Base-by-base conservation (phyloP, 2,888 invertebrate species). In the Metopia argyrocephala region DNA sequence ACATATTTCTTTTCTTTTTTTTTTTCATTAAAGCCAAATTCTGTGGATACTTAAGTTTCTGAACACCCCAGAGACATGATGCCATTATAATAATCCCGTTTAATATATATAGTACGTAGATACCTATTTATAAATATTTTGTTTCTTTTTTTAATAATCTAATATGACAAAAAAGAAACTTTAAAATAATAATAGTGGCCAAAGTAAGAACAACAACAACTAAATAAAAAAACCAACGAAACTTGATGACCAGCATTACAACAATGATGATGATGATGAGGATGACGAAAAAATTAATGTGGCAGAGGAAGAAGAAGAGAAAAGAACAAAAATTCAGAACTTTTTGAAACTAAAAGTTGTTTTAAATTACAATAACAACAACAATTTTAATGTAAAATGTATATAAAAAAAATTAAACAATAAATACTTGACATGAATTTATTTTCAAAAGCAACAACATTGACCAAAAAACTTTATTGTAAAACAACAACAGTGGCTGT, bases 381-480 rank as follows among this genome's bases (percentile, higher is more conserved):
- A 31, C 21, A 18, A 4, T 18, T 7, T n/a, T n/a, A n/a, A n/a
- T n/a, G n/a, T n/a, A n/a, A 27, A 25, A 18, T 38, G 31, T 38
- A 31, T 31, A 57, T 31, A 65, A 18, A 45, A 57, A 50, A 23
- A 46, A 65, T 48, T 71, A 3, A 31, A 65, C 31, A 52, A 31
- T 46, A 46, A 28, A 68, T 68, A 76, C 76, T 76, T 79, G 76
- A 79, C 79, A 79, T 79, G 79, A 71, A 76, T 79, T 79, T 50
- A 52, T 62, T 31, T 31, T 12, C 31, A 76, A 68, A 15, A 69
- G 57, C 25, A 23, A 31, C 70, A 79, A 70, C 64, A 61, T 66
- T 74, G 70, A 66, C 65, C 70, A 75, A 66, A 71, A 79, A 68
- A 73, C 48, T 38, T 7, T 6, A 59, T 23, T 15, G n/a, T 15